Evolutionary conservation across 2,888 invertebrate genomes (phyloP).

Genomic region (Tipula confusa): DNA sequence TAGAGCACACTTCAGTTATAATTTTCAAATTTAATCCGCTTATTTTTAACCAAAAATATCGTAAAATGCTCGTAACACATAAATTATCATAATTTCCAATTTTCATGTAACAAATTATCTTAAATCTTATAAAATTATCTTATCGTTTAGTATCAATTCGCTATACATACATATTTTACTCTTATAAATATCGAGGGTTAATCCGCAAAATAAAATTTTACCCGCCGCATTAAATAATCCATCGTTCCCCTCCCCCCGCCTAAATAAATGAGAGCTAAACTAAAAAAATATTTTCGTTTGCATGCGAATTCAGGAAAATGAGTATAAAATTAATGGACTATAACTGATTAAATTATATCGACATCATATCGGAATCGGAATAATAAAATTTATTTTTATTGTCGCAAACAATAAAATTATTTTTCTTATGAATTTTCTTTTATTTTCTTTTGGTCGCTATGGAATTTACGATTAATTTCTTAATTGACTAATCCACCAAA

Average conservation of each 20-base stretch:
- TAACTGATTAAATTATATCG: constrained; percentile 20
- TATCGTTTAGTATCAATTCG: background rate
- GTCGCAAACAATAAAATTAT: background rate
- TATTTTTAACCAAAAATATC: no score
- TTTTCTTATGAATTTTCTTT: background rate
- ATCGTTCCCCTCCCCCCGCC: background rate
- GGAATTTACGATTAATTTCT: background rate
- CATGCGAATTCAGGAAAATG: background rate
- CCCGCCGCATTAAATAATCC: background rate
- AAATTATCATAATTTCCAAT: background rate
- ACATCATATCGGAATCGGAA: constrained; percentile 3
- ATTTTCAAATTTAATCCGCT: no score
- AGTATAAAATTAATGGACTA: background rate
- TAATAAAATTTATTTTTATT: constrained; percentile 20
- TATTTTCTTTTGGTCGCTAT: background rate
- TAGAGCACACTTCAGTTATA: no score
- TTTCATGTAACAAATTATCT: background rate
- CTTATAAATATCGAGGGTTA: background rate
- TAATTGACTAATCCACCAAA: background rate
- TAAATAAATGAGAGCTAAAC: background rate
- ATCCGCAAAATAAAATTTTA: background rate
- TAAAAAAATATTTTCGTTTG: background rate
- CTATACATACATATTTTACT: background rate
- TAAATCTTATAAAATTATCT: background rate
- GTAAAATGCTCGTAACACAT: no score